Conservation (phyloP, 92 coral and sea anemone genomes). For the Epizoanthus illoricatus region DNA sequence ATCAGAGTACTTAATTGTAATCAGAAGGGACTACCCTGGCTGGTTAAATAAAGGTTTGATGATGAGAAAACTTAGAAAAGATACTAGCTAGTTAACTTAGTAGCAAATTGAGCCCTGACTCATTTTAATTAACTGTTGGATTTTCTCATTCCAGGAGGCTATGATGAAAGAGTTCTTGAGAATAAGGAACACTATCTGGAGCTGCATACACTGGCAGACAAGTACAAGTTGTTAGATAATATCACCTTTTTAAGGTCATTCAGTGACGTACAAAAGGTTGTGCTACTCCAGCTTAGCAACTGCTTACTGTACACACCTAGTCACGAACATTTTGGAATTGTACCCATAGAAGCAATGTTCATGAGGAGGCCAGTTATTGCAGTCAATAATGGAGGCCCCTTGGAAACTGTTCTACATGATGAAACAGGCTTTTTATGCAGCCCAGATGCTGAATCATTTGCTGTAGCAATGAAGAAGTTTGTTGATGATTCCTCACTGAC, state of each 20-base stretch:
- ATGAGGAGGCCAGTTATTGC: slow-evolving; percentile 92
- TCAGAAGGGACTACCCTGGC: too few species aligned
- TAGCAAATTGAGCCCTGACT: neutral
- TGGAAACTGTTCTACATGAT: slow-evolving; percentile 83
- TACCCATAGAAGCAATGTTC: slow-evolving; percentile 98
- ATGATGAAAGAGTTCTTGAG: slow-evolving; percentile 91
- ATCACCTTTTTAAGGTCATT: slow-evolving; percentile 91
- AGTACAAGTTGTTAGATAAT: slow-evolving; percentile 74
- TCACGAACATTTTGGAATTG: slow-evolving; percentile 96
- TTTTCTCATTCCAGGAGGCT: slow-evolving; percentile 71
- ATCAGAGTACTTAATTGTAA: too few species aligned
- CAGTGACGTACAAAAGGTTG: slow-evolving; percentile 82
- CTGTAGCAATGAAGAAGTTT: slow-evolving; percentile 85
- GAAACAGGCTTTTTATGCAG: slow-evolving; percentile 91
- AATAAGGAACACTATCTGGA: slow-evolving; percentile 92
- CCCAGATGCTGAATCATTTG: slow-evolving; percentile 93
- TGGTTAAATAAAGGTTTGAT: too few species aligned
- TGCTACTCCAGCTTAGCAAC: slow-evolving; percentile 66
- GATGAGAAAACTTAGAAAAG: neutral
- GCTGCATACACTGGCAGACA: slow-evolving; percentile 71
- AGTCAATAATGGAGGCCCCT: slow-evolving; percentile 93
- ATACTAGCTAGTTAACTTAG: too few species aligned
- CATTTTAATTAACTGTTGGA: neutral
- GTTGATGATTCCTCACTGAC: slow-evolving; percentile 65
- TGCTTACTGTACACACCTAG: slow-evolving; percentile 96